phyloP scores from a whole-genome alignment of 2,888 invertebrate genomes.

The Machimus rusticus region DNA sequence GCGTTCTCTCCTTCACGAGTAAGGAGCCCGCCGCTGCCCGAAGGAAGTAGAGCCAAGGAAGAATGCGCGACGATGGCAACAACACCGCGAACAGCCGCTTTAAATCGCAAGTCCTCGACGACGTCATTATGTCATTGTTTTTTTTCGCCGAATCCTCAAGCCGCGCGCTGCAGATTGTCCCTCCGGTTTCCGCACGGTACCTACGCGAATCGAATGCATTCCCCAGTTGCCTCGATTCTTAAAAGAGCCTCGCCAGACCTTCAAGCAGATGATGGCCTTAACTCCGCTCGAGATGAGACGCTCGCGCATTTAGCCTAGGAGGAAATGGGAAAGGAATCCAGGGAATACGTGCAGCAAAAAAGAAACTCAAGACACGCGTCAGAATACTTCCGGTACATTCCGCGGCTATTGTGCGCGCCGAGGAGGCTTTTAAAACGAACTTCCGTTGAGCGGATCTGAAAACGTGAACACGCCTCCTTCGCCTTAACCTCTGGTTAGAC shows the following conservation, averaged over 20 bases:
- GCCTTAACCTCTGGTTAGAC: constrained; percentile 24
- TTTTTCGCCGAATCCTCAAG: constrained; percentile 27
- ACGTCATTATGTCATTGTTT: constrained; percentile 49
- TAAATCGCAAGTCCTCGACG: constrained; percentile 43
- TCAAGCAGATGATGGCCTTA: constrained; percentile 40
- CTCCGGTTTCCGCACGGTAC: background rate
- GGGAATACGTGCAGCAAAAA: constrained; percentile 43
- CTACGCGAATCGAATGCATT: constrained; percentile 37
- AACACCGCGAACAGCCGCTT: constrained; percentile 1
- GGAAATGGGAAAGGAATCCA: constrained; percentile 43
- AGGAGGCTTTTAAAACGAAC: constrained; percentile 45
- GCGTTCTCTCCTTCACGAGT: constrained; percentile 40
- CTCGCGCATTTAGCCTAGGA: constrained; percentile 39
- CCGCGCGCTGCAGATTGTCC: constrained; percentile 32
- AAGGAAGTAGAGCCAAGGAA: no score
- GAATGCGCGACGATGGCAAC: constrained; percentile 24
- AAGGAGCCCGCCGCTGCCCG: constrained; percentile 35
- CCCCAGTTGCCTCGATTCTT: constrained; percentile 38
- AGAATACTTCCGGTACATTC: constrained; percentile 52
- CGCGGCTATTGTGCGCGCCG: constrained; percentile 44
- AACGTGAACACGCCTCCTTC: constrained; percentile 44
- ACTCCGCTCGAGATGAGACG: constrained; percentile 11
- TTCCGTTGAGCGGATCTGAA: constrained; percentile 47
- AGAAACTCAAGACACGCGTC: constrained; percentile 52
- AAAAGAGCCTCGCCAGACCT: constrained; percentile 24